These are phyloP conservation scores for Meteorus sp. DNA, from an alignment of 1,140 invertebrate species.

Conservation along the genomic window DNA sequence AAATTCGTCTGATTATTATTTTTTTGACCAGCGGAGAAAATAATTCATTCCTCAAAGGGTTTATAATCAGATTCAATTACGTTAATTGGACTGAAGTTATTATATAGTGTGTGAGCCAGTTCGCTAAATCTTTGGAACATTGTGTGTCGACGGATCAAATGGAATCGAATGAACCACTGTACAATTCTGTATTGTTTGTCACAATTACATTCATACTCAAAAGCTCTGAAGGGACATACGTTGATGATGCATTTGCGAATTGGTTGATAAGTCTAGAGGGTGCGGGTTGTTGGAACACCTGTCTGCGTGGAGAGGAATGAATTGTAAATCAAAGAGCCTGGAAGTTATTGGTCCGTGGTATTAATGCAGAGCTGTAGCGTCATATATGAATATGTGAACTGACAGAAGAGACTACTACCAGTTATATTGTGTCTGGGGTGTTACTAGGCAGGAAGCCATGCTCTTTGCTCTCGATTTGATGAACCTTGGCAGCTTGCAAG, in stretches of 20 bases:
- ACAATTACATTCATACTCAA: too few species aligned
- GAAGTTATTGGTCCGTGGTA: conserved; percentile 29
- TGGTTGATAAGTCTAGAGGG: conserved; percentile 12
- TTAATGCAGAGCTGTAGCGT: conserved; percentile 28
- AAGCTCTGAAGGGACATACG: background rate
- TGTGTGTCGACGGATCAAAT: too few species aligned
- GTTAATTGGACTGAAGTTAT: too few species aligned
- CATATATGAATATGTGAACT: conserved; percentile 33
- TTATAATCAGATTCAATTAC: too few species aligned
- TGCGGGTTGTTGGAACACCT: conserved; percentile 20
- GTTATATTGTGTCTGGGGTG: conserved; percentile 33
- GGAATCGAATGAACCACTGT: too few species aligned
- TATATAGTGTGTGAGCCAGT: too few species aligned
- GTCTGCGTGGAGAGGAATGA: conserved; percentile 8
- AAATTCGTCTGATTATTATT: too few species aligned
- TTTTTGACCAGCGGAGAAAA: too few species aligned
- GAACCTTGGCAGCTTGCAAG: conserved; percentile 31
- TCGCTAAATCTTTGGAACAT: too few species aligned
- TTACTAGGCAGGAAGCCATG: conserved; percentile 48
- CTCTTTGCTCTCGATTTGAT: conserved; percentile 36
- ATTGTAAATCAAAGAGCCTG: conserved; percentile 39
- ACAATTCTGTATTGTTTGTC: too few species aligned
- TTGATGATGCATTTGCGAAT: conserved; percentile 24
- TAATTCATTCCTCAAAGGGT: too few species aligned
- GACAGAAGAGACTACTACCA: conserved; percentile 28